Evolutionary conservation across 2,888 invertebrate species (phyloP), one percentile per base, ranked within the genome.

Genomic region (Steinernema hermaphroditum): DNA sequence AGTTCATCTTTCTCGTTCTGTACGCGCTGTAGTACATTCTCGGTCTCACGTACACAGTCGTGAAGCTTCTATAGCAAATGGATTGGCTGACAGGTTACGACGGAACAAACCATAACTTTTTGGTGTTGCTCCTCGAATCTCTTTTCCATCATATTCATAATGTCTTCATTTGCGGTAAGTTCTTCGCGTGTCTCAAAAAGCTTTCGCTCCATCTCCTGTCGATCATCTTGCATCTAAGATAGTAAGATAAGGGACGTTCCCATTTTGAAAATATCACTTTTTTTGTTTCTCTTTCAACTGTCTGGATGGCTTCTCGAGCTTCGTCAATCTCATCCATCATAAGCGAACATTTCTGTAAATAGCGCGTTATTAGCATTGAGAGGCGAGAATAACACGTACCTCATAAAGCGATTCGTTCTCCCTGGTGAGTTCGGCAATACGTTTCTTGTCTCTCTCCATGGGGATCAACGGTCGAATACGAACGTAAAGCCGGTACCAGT

Each of bases 121-220:
- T 78, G 70, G 68, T 85, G 84, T 62, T 85, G 85, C 44, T 85
- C 83, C 57, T 84, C 80, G 72, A 83, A 84, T 68, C 80, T 79
- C 57, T 75, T 79, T 72, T 85, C 83, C 73, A 85, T 74, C 14
- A 81, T 72, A 68, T 76, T 77, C 72, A 84, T 75, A n/a, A 83
- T 78, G 37, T 84, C 83, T 50, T 85, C 85, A 57, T 81, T 83
- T 8, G 80, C 75, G 29, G 77, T 77, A 77, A 85, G 78, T 69
- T 85, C 84, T n/a, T 74, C 73, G 62, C 78, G 75, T 22, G 82
- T 75, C 68, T 80, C 74, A 14, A 24, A 29, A 9, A 70, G 50
- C 44, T 72, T 46, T n/a, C 68, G 27, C 41, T 76, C 70, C 44
- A 57, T 57, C 24, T 41, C 72, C 24, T 46, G 41, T 24, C 57